These are phyloP conservation scores for Orthonevra nobilis DNA, from an alignment of 2,888 invertebrate species.

Conservation along the genomic window DNA sequence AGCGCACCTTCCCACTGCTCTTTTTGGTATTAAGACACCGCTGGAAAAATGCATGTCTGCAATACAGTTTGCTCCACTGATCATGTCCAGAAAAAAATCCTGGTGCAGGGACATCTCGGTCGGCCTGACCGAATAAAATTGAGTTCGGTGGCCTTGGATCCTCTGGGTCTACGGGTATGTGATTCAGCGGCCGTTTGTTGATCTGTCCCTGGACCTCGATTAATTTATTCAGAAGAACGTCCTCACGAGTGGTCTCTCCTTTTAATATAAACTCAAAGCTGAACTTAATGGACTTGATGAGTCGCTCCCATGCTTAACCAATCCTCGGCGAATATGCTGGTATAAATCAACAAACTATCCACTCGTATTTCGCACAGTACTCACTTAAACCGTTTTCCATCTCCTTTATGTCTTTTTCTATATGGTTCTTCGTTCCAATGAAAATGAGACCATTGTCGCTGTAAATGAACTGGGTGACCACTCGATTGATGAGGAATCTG, in stretches of 20 bases:
- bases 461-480: constrained; percentile 3
- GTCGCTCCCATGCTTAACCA: constrained; percentile 12
- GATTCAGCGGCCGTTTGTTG: neutral
- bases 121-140: neutral
- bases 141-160: constrained; percentile 2
- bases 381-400: neutral
- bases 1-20: constrained; percentile 16
- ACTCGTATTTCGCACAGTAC: neutral
- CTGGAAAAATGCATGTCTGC: neutral
- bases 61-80: constrained; percentile 1
- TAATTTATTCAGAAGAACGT: neutral
- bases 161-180: constrained; percentile 4
- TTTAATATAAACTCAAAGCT: constrained; percentile 15
- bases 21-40: constrained; percentile 1
- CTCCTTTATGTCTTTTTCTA: neutral
- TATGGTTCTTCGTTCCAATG: neutral
- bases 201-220: neutral
- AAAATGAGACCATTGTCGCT: constrained; percentile 25
- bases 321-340: neutral
- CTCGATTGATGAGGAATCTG: constrained; percentile 4
- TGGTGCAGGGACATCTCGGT: neutral
- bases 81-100: neutral
- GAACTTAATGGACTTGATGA: constrained; percentile 11
- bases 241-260: neutral
- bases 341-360: neutral